Evolutionary conservation across 2,113 vertebrate genomes (phyloP), one percentile per base, ranked within the genome.

Genomic region (Rafetus swinhoei): DNA sequence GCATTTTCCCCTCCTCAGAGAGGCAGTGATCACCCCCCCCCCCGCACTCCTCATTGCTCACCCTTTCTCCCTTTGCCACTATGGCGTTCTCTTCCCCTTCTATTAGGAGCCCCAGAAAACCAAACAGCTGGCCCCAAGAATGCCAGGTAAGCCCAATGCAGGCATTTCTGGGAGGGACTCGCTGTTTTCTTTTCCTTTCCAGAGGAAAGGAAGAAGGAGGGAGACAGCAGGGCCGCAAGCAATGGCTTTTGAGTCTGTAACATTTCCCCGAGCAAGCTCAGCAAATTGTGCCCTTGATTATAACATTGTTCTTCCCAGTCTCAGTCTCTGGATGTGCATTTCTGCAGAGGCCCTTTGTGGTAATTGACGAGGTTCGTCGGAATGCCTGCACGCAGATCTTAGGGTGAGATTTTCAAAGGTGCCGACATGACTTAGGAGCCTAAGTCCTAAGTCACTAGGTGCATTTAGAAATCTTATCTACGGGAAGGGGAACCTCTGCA

Each of bases 1-100:
- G 2, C 1, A 10, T 9, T 9, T 65, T 52, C 35, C 65, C 2
- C 4, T 7, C 22, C 59, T 18, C 22, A 16, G 0, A 0, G 24
- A 1, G 3, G 15, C 77, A 9, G 19, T 85, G 15, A 32, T 79
- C 59, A 9, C 27, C 22, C 32, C 60, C 39, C 39, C 39, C 39
- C 39, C 39, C 39, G 45, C 45, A 5, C 45, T 45, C 45, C 45
- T 45, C 45, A 45, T 45, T 45, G 45, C 45, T 45, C 45, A 45
- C 45, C 45, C 45, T 45, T 45, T 45, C 45, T 22, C 8, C 53
- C 56, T 5, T 53, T 16, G 83, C 55, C 56, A 69, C 21, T 19
- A 21, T 6, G 14, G 14, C 14, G 72, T 24, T 62, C 35, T 55
- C 57, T 54, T 35, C 57, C 35, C 54, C 39, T 14, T n/a, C 82